Evolutionary conservation across 35 echinoderm and acorn worm genomes (phyloP).

Genomic region (Apostichopus californicus): DNA sequence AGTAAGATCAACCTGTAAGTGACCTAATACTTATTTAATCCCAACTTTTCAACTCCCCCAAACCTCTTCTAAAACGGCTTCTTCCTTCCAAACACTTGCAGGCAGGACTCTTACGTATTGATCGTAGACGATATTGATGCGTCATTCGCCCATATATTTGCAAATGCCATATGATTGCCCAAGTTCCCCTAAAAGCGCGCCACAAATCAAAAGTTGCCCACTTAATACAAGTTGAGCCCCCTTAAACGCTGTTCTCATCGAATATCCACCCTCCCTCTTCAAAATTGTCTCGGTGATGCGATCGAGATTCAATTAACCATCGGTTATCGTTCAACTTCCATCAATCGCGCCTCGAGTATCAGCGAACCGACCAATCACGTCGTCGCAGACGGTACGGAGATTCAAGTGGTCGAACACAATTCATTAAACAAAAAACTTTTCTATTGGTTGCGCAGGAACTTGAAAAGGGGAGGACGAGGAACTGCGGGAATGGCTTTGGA

Average conservation of each 20-base stretch:
- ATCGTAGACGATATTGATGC: conserved; percentile 51
- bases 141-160: conserved; percentile 44
- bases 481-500: conserved; percentile 28
- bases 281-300: conserved; percentile 4
- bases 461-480: conserved; percentile 35
- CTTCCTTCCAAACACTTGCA: background rate
- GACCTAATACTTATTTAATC: conserved; percentile 40
- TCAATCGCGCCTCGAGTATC: conserved; percentile 10
- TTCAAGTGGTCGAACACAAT: conserved; percentile 27
- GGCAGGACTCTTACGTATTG: conserved; percentile 38
- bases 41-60: conserved; percentile 33
- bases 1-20: conserved; percentile 17
- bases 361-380: background rate
- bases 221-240: conserved; percentile 62
- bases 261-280: conserved; percentile 40
- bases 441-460: conserved; percentile 23
- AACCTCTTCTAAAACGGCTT: background rate
- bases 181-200: conserved; percentile 57
- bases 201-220: conserved; percentile 59
- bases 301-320: conserved; percentile 7
- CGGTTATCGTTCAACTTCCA: conserved; percentile 34
- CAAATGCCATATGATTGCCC: conserved; percentile 51
- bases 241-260: conserved; percentile 41
- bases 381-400: background rate
- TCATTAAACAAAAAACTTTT: conserved; percentile 14